Base-by-base conservation (phyloP, 2,797 vertebrate species). In the Anas georgica region DNA sequence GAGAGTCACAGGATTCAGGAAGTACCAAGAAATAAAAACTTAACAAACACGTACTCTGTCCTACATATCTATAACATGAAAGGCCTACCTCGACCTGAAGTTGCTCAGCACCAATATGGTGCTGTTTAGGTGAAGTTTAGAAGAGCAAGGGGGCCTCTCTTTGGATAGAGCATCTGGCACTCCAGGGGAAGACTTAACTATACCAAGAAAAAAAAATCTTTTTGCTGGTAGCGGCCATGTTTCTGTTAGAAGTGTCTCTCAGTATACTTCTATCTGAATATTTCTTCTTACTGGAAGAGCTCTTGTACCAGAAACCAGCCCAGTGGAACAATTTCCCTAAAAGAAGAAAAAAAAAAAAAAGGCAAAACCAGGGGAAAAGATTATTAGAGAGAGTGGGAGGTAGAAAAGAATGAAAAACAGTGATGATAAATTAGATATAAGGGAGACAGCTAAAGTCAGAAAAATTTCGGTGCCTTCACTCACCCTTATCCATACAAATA, bases 361-460 rank as follows among this genome's bases (percentile, higher is more conserved):
- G 59, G 10, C 12, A 33, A 20, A 84, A 50, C 18, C 1, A 50
- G 54, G 46, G 13, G 18, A 20, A 8, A 23, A 67, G 13, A 46
- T 74, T 91, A 55, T 72, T 77, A 83, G 29, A 94, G 87, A 92
- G 62, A 62, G 14, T 50, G 4, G 12, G 20, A 52, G 8, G 26
- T 43, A 64, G 55, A 86, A 92, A 87, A 74, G 18, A 15, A 69
- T 50, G 12, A 82, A 92, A 94, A 52, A 1, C 26, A 45, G 17
- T 66, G 25, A 72, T 45, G 33, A 90, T 56, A 91, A 92, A 90
- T 83, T 86, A 91, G 80, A 75, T 83, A 79, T 83, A 79, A 85
- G 11, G 37, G 26, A 83, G 85, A 88, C 69, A 91, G 73, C 39
- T 76, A 46, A 90, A 93, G 91, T 92, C 76, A 94, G 83, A 92